phyloP scores from a whole-genome alignment of 1,140 invertebrate genomes.

The Drosophila littoralis region DNA sequence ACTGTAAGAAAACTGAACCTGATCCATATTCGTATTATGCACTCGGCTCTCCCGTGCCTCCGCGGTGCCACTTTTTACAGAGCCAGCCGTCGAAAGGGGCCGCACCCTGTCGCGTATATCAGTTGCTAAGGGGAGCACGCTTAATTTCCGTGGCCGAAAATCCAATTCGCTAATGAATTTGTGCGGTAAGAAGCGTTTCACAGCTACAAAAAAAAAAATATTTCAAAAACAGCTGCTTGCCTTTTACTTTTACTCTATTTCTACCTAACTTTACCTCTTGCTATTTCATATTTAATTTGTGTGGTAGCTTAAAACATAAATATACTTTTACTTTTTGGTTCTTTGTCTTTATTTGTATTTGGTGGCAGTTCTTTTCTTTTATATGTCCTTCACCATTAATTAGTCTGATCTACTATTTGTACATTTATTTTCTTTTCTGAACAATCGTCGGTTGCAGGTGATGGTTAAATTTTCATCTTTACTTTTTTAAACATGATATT shows the following conservation, averaged over 20 bases:
- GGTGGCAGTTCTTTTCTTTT: background rate
- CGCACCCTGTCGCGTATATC: slow-evolving; percentile 84
- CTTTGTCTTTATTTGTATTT: slow-evolving; percentile 26
- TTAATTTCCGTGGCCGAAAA: slow-evolving; percentile 90
- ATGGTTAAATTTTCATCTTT: no score
- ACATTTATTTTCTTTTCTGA: no score
- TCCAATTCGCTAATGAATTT: slow-evolving; percentile 97
- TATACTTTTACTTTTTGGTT: slow-evolving; percentile 21
- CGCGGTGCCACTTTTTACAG: slow-evolving; percentile 75
- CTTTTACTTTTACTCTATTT: slow-evolving; percentile 56
- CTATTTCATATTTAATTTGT: slow-evolving; percentile 43
- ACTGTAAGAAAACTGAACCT: slow-evolving; percentile 30
- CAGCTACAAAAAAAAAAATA: slow-evolving; percentile 53
- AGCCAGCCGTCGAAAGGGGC: slow-evolving; percentile 84
- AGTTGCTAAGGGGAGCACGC: slow-evolving; percentile 85
- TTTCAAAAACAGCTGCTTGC: slow-evolving; percentile 58
- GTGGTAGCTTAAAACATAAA: slow-evolving; percentile 3
- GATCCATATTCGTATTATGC: slow-evolving; percentile 52
- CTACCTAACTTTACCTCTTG: slow-evolving; percentile 33
- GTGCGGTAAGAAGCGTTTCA: slow-evolving; percentile 90
- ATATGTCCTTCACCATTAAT: slow-evolving; percentile 21
- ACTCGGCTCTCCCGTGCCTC: slow-evolving; percentile 54
- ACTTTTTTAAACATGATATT: background rate
- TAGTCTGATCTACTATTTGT: slow-evolving; percentile 4
- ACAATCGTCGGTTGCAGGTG: no score